Evolutionary conservation across 2,113 vertebrate genomes (phyloP).

Genomic region (Turnix velox): DNA sequence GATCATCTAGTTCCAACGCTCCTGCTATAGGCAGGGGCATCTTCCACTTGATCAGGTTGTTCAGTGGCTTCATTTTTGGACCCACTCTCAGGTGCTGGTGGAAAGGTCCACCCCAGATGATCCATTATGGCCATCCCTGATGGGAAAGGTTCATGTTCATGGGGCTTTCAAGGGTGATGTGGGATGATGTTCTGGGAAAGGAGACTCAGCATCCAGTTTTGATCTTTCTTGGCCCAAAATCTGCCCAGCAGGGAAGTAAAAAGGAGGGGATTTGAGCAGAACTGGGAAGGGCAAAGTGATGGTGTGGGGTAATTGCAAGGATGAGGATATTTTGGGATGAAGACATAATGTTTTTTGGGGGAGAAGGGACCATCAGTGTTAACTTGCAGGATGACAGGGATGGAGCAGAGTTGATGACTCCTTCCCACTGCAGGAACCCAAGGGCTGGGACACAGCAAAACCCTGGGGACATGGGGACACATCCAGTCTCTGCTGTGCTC

Average conservation of each 20-base stretch:
- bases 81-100: background rate
- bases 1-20: background rate
- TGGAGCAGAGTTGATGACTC: rapidly evolving
- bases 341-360: background rate
- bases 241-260: rapidly evolving
- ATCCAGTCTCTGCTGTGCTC: background rate
- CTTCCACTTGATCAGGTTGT: too few species aligned
- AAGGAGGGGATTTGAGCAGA: rapidly evolving
- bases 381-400: rapidly evolving
- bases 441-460: background rate
- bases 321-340: background rate
- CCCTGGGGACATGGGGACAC: rapidly evolving
- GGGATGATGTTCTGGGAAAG: background rate
- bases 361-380: rapidly evolving
- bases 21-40: rapidly evolving
- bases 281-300: rapidly evolving
- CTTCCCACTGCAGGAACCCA: rapidly evolving
- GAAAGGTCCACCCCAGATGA: background rate
- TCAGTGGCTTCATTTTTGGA: background rate
- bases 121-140: rapidly evolving
- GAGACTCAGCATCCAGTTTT: rapidly evolving
- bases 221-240: too few species aligned
- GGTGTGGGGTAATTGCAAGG: rapidly evolving
- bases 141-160: too few species aligned
- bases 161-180: background rate